These are phyloP conservation scores for Mayetiola destructor DNA, from an alignment of 2,888 invertebrate species.

Conservation along the genomic window DNA sequence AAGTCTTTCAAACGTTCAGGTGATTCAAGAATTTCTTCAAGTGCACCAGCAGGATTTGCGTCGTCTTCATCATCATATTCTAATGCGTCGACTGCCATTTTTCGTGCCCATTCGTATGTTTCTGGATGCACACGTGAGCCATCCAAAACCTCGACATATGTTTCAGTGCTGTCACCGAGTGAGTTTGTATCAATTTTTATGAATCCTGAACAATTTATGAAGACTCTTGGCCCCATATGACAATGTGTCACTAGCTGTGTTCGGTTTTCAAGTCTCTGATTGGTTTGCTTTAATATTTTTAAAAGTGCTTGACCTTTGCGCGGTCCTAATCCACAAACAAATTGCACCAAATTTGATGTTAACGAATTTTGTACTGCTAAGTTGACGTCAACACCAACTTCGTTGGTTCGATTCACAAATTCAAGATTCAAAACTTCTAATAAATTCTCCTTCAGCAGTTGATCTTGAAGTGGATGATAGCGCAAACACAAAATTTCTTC, in stretches of 20 bases:
- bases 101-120: constrained; percentile 98
- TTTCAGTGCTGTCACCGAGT: constrained; percentile 84
- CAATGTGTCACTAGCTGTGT: constrained; percentile 90
- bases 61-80: constrained; percentile 92
- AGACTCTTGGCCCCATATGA: constrained; percentile 96
- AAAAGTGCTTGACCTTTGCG: constrained; percentile 80
- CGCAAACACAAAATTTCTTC: constrained; percentile 91
- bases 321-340: constrained; percentile 92
- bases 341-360: constrained; percentile 81
- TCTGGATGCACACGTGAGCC: constrained; percentile 98
- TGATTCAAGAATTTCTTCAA: constrained; percentile 92
- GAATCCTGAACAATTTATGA: constrained; percentile 98
- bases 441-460: constrained; percentile 69
- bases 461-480: constrained; percentile 76
- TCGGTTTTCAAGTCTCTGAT: constrained; percentile 82
- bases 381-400: constrained; percentile 96
- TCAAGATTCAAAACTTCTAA: constrained; percentile 74
- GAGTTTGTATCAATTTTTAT: constrained; percentile 97
- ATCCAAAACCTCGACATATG: constrained; percentile 89
- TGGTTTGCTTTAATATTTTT: constrained; percentile 77
- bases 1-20: constrained; percentile 90
- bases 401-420: constrained; percentile 89
- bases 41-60: constrained; percentile 87
- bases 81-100: constrained; percentile 98
- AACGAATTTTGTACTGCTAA: constrained; percentile 79